phyloP scores from a whole-genome alignment of 2,888 invertebrate genomes.

The Teinopalpus imperialis region DNA sequence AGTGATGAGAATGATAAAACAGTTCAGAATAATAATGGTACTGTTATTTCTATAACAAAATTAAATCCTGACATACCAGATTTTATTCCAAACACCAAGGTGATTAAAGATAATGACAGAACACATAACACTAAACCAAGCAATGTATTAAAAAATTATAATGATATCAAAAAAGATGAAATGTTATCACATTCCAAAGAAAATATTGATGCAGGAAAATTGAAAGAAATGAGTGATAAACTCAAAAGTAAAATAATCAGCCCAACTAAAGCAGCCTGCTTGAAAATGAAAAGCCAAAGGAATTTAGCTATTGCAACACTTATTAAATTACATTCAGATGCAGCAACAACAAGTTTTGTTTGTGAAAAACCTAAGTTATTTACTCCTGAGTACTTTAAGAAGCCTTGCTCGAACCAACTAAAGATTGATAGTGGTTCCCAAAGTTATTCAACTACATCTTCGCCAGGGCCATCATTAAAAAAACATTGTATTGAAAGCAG shows the following conservation, averaged over 20 bases:
- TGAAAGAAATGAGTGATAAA: conserved; percentile 34
- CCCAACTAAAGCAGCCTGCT: conserved; percentile 37
- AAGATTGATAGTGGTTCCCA: neutral
- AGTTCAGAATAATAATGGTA: conserved; percentile 12
- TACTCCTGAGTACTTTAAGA: conserved; percentile 48
- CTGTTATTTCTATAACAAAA: conserved; percentile 43
- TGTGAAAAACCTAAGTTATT: conserved; percentile 38
- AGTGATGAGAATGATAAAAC: conserved; percentile 12
- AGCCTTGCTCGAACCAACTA: neutral
- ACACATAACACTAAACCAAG: conserved; percentile 10
- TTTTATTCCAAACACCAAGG: conserved; percentile 44
- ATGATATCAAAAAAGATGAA: conserved; percentile 11
- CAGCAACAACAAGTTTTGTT: conserved; percentile 15
- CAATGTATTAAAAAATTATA: conserved; percentile 13
- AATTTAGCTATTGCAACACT: conserved; percentile 58
- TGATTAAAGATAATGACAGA: conserved; percentile 14
- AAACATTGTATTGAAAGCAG: neutral
- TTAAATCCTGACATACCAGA: conserved; percentile 54
- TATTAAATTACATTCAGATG: conserved; percentile 44
- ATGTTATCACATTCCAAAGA: neutral
- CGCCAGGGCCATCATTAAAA: neutral
- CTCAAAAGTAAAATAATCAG: conserved; percentile 47
- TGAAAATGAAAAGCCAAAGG: conserved; percentile 42
- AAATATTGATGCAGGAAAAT: conserved; percentile 22
- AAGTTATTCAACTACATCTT: neutral